These are phyloP conservation scores for Epistrophe grossulariae DNA, from an alignment of 2,888 invertebrate species.

Conservation along the genomic window DNA sequence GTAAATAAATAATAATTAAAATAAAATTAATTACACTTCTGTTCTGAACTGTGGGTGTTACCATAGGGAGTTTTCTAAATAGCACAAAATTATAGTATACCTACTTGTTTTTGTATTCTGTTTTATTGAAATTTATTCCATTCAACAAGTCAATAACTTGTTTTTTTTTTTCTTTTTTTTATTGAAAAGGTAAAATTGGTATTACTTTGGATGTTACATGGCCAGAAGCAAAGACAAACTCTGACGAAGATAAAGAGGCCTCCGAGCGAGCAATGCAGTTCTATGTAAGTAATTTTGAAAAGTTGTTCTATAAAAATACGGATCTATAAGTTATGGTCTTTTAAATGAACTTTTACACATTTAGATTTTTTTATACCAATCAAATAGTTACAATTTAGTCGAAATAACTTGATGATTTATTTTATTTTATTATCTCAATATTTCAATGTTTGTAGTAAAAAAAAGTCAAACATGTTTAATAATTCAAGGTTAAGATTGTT, in stretches of 20 bases:
- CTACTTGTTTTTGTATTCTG: not conserved
- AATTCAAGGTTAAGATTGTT: not conserved
- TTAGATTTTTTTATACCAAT: too few species aligned
- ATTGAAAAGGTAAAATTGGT: conserved; percentile 85
- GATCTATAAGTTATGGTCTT: not conserved
- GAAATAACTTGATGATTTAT: too few species aligned
- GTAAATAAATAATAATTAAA: conserved; percentile 79
- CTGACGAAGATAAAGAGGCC: conserved; percentile 85
- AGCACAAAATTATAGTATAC: conserved; percentile 23
- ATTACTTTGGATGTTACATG: conserved; percentile 87
- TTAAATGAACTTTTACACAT: not conserved
- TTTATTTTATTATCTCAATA: too few species aligned
- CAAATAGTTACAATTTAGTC: too few species aligned
- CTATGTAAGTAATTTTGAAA: conserved; percentile 84
- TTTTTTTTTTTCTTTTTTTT: conserved; percentile 10
- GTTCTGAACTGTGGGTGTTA: not conserved
- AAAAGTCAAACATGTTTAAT: too few species aligned
- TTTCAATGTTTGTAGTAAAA: too few species aligned
- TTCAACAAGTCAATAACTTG: not conserved
- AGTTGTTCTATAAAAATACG: not conserved
- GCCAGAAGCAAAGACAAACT: conserved; percentile 86
- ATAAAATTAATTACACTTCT: conserved; percentile 9
- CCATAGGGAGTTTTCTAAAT: conserved; percentile 6
- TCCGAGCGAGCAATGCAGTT: conserved; percentile 87
- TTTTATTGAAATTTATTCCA: not conserved